phyloP scores from a whole-genome alignment of 2,797 vertebrate species.

The Neopelma chrysocephalum region DNA sequence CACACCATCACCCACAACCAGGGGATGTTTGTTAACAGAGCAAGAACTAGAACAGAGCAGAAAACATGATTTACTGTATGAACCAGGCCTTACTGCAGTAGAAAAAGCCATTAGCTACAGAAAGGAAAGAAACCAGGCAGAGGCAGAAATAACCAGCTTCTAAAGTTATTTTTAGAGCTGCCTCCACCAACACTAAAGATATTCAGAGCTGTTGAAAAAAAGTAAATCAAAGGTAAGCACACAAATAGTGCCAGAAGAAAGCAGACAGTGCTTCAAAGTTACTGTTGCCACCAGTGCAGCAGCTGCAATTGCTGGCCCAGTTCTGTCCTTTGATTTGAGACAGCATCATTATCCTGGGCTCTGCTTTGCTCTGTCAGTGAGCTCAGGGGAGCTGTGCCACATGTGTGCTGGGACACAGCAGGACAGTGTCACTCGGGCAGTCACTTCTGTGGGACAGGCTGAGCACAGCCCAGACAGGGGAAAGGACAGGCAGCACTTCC shows the following conservation, averaged over 20 bases:
- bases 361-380: neutral
- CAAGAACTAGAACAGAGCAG: neutral
- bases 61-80: neutral
- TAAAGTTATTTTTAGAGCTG: constrained; percentile 41
- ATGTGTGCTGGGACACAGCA: fast-evolving
- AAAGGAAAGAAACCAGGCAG: neutral
- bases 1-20: neutral
- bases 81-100: neutral
- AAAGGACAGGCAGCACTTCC: neutral
- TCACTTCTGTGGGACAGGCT: neutral
- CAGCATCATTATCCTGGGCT: neutral
- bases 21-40: neutral
- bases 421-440: fast-evolving
- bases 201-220: neutral
- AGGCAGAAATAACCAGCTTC: neutral
- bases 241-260: neutral
- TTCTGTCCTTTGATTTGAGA: neutral
- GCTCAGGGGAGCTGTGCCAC: neutral
- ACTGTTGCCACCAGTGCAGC: neutral
- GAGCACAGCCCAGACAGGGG: neutral
- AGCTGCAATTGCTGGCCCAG: neutral
- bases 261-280: constrained; percentile 13
- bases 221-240: neutral
- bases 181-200: neutral
- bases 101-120: neutral